phyloP scores from a whole-genome alignment of 2,113 vertebrate genomes.

The Paramormyrops kingsleyae region DNA sequence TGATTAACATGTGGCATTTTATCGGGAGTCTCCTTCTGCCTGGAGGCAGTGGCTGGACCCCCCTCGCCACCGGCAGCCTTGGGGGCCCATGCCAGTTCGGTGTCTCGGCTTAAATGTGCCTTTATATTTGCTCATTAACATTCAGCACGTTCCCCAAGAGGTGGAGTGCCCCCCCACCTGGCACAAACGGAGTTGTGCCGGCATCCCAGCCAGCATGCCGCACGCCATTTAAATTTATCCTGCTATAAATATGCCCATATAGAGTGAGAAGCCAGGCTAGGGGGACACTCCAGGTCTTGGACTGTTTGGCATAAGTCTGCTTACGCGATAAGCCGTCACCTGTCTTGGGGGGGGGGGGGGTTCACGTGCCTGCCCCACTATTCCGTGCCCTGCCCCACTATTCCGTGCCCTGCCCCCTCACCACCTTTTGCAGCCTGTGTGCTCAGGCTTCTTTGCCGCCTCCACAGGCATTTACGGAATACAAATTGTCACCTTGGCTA shows the following conservation, averaged over 20 bases:
- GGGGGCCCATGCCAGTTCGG: neutral
- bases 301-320: conserved; percentile 37
- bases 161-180: neutral
- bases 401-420: neutral
- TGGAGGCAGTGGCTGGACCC: neutral
- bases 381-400: neutral
- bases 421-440: conserved; percentile 28
- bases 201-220: conserved; percentile 21
- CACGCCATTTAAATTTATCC: conserved; percentile 28
- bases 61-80: neutral
- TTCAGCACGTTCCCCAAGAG: neutral
- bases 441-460: conserved; percentile 41
- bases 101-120: neutral
- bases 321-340: conserved; percentile 43
- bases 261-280: conserved; percentile 53
- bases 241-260: conserved; percentile 46
- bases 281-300: conserved; percentile 39
- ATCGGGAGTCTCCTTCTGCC: conserved; percentile 24
- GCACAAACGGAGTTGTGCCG: conserved; percentile 4
- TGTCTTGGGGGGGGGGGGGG: neutral
- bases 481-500: conserved; percentile 30
- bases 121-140: neutral
- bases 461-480: conserved; percentile 39
- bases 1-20: conserved; percentile 27
- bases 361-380: neutral